These are phyloP conservation scores for Alces alces DNA, from an alignment of 2,113 vertebrate genomes.

Conservation along the genomic window DNA sequence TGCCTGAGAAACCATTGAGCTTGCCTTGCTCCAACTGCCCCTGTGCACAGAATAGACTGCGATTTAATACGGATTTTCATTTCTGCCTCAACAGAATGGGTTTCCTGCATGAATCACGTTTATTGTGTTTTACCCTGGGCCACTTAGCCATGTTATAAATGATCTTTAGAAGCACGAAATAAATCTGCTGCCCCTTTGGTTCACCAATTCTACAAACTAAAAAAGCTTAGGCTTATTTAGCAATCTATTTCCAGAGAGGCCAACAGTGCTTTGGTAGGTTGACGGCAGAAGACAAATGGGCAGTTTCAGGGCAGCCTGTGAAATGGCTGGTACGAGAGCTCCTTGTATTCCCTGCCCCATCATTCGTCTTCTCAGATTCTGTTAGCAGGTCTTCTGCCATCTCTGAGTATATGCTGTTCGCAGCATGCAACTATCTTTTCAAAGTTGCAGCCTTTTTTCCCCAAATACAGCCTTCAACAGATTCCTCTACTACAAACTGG, in stretches of 20 bases:
- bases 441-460: not conserved
- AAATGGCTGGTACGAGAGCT: not conserved
- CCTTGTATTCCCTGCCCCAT: not conserved
- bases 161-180: not conserved
- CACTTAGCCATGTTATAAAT: conserved; percentile 50
- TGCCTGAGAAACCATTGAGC: not conserved
- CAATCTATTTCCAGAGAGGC: not conserved
- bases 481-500: not conserved
- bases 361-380: not conserved
- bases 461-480: not conserved
- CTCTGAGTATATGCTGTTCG: not conserved
- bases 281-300: not conserved
- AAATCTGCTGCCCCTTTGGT: conserved; percentile 43
- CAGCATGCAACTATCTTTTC: not conserved
- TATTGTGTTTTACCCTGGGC: conserved; percentile 11
- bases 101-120: conserved; percentile 49
- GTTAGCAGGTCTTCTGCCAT: not conserved
- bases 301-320: not conserved
- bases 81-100: conserved; percentile 14
- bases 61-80: conserved; percentile 33
- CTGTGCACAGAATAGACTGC: not conserved
- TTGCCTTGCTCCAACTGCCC: not conserved
- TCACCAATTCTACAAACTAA: conserved; percentile 5
- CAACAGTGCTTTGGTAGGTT: not conserved
- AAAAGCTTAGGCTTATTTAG: conserved; percentile 23